Percentiles rank a stretch among this genome's conserved stretches.
phyloP scores from a whole-genome alignment of 1,140 invertebrate species.

The Pectinophora gossypiella region DNA sequence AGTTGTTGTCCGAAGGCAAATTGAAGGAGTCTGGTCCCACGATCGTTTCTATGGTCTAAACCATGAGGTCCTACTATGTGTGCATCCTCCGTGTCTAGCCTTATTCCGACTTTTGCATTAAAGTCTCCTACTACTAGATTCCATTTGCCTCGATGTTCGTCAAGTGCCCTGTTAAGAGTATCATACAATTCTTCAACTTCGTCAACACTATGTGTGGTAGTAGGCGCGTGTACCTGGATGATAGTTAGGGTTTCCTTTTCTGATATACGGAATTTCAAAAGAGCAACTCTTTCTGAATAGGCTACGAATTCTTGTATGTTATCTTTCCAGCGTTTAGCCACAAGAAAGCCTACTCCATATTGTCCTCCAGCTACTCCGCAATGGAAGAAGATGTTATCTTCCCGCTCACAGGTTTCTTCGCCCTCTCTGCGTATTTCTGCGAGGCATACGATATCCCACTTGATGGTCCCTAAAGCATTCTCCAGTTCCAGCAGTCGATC shows the following conservation, averaged over 20 bases:
- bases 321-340: slow-evolving; percentile 2
- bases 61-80: slow-evolving; percentile 10
- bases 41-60: slow-evolving; percentile 11
- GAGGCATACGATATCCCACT: slow-evolving; percentile 1
- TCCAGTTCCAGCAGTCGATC: background rate
- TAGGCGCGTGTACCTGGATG: background rate
- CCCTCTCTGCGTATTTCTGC: background rate
- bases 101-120: slow-evolving; percentile 10
- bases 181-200: slow-evolving; percentile 7
- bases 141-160: slow-evolving; percentile 2
- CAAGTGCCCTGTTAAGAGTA: background rate
- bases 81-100: slow-evolving; percentile 6
- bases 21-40: slow-evolving; percentile 9
- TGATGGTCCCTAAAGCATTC: background rate
- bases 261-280: background rate
- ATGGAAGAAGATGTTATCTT: background rate
- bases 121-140: slow-evolving; percentile 1
- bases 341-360: slow-evolving; percentile 2
- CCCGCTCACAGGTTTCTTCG: background rate
- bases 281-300: slow-evolving; percentile 4
- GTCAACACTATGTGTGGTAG: background rate
- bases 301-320: slow-evolving; percentile 2
- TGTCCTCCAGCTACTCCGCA: background rate
- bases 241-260: background rate
- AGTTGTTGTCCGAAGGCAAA: slow-evolving; percentile 8